A percentile compares a stretch with the other conserved stretches of the same genome.
phyloP scores from a whole-genome alignment of 2,888 invertebrate genomes.

The Oasisia sp. region DNA sequence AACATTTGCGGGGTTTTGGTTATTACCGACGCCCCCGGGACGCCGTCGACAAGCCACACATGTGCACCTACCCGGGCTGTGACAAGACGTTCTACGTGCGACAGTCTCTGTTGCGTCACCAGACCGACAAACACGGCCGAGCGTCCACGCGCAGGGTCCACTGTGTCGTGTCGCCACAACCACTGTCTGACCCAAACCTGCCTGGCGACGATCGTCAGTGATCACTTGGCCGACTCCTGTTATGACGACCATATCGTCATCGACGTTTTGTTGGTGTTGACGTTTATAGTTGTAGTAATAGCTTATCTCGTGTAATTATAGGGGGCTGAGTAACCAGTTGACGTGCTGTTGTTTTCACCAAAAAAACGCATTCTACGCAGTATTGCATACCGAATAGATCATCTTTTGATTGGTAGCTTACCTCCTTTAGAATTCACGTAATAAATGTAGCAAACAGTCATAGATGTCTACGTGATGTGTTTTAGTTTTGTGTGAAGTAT shows the following conservation, averaged over 20 bases:
- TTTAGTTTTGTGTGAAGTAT: too few relatives aligned
- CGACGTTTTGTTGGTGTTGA: neutral
- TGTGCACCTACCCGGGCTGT: neutral
- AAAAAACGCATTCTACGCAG: neutral
- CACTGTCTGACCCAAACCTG: neutral
- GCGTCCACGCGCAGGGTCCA: neutral
- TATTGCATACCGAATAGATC: neutral
- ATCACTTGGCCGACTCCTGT: neutral
- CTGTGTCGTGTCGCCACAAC: neutral
- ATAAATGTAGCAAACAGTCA: too few relatives aligned
- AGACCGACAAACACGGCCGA: neutral
- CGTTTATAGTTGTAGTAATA: neutral
- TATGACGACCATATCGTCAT: neutral
- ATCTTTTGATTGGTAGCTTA: neutral
- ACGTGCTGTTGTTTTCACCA: neutral
- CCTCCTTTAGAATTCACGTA: neutral
- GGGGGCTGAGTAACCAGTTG: neutral
- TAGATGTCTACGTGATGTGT: too few relatives aligned
- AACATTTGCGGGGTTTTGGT: neutral
- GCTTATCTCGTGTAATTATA: too few relatives aligned
- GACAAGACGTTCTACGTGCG: conserved; percentile 3
- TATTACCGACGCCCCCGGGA: neutral
- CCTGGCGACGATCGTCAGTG: neutral
- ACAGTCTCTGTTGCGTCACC: neutral
- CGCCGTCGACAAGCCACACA: neutral